Conservation (phyloP, 2,888 invertebrate genomes). For the Drosophila gaucha region DNA sequence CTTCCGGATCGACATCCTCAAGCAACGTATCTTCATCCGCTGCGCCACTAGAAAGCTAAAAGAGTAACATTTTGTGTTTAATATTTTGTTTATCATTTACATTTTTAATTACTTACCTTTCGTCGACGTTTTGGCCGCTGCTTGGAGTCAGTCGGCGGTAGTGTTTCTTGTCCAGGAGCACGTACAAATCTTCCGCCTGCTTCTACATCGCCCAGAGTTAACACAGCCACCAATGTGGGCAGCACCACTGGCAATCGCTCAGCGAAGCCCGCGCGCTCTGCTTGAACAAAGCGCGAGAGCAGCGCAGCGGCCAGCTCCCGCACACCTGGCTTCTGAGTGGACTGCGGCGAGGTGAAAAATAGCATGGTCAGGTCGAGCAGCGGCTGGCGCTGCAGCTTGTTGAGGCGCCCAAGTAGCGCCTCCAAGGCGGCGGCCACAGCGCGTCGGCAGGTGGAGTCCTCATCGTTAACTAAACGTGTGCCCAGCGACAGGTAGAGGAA, state of each 20-base stretch:
- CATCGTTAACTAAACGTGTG: constrained; percentile 92
- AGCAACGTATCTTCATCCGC: constrained; percentile 31
- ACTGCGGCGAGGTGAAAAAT: constrained; percentile 88
- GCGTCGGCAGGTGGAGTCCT: constrained; percentile 90
- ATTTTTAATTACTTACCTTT: constrained; percentile 33
- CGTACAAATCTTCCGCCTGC: constrained; percentile 87
- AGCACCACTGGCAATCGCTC: constrained; percentile 87
- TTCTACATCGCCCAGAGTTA: constrained; percentile 85
- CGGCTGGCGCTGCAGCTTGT: constrained; percentile 87
- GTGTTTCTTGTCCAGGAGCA: constrained; percentile 82
- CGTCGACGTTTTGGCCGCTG: constrained; percentile 28
- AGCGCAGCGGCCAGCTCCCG: constrained; percentile 92
- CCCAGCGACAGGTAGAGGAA: constrained; percentile 91
- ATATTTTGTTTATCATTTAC: background rate
- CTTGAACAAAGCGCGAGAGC: constrained; percentile 91
- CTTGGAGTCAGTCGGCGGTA: background rate
- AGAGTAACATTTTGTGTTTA: background rate
- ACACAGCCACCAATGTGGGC: constrained; percentile 86
- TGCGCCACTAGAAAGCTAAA: constrained; percentile 3
- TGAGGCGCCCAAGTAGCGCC: constrained; percentile 87
- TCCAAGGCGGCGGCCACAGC: constrained; percentile 90
- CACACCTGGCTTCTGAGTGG: constrained; percentile 87
- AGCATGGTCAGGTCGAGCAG: constrained; percentile 89
- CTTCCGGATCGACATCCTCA: constrained; percentile 60
- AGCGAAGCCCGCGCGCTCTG: constrained; percentile 90